Evolutionary conservation across 1,140 invertebrate genomes (phyloP).

Genomic region (Rhynchophorus ferrugineus): DNA sequence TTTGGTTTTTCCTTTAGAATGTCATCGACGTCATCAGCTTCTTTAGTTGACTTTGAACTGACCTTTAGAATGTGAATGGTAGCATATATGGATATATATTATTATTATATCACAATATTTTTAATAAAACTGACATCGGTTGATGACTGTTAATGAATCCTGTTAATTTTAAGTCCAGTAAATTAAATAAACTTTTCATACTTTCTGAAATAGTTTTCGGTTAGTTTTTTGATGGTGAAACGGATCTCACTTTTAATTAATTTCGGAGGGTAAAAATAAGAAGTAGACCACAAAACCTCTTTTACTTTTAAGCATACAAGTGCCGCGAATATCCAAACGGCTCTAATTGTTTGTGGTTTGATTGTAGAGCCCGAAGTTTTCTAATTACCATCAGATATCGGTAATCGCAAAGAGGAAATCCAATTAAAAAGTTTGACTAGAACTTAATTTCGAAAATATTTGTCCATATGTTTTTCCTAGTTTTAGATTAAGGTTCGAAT

Average conservation of each 20-base stretch:
- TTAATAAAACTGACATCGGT: too few relatives aligned
- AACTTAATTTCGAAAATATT: constrained; percentile 1
- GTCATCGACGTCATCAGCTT: too few relatives aligned
- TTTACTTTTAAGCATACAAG: constrained; percentile 2
- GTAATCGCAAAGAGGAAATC: not conserved
- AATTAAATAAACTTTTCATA: not conserved
- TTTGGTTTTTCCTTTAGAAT: too few relatives aligned
- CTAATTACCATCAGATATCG: constrained; percentile 7
- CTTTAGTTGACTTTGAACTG: too few relatives aligned
- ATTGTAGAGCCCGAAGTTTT: constrained; percentile 2
- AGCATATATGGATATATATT: too few relatives aligned
- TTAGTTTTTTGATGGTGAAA: not conserved
- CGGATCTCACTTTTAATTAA: not conserved
- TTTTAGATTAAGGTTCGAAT: too few relatives aligned
- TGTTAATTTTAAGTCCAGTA: too few relatives aligned
- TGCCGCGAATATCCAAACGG: constrained; percentile 2
- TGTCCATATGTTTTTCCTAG: constrained; percentile 4
- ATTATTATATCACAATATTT: too few relatives aligned
- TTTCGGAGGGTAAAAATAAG: not conserved
- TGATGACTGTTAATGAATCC: too few relatives aligned
- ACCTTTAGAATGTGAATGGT: too few relatives aligned
- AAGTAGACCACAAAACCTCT: not conserved
- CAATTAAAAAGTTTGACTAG: constrained; percentile 5
- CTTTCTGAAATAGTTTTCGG: not conserved
- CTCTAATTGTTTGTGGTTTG: not conserved